These are phyloP conservation scores for Akabosia matsudoensis DNA, from an alignment of 1,140 invertebrate genomes.

Conservation along the genomic window DNA sequence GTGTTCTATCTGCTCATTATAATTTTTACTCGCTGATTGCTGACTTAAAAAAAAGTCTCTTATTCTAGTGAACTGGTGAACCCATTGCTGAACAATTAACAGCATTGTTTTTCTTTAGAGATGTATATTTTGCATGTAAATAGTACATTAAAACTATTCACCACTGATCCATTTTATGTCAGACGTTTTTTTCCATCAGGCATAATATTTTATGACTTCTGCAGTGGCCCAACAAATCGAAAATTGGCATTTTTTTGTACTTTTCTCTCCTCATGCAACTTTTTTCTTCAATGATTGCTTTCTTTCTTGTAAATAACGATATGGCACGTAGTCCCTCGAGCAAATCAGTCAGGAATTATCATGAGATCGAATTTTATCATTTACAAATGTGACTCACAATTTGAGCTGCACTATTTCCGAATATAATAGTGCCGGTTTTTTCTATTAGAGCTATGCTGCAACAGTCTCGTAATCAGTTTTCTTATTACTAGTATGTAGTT, in stretches of 20 bases:
- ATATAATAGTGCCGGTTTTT: neutral
- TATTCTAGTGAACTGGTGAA: neutral
- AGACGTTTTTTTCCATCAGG: neutral
- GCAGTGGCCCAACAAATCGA: neutral
- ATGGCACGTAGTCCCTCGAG: neutral
- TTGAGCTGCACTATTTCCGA: neutral
- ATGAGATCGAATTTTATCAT: neutral
- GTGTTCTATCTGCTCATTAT: neutral
- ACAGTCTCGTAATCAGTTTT: neutral
- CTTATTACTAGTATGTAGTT: too few species aligned
- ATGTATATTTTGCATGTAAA: conserved; percentile 8
- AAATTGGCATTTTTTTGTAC: neutral
- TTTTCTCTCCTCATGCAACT: neutral
- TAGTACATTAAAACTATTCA: neutral
- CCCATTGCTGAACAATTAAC: neutral
- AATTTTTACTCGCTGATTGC: neutral
- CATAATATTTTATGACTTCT: neutral
- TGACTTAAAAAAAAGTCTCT: too few species aligned
- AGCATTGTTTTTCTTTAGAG: neutral
- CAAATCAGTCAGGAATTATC: neutral
- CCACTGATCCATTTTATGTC: conserved; percentile 4
- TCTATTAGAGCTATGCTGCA: neutral
- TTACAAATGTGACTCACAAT: neutral
- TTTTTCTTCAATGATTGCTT: neutral
- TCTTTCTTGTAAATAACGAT: neutral